Evolutionary conservation across 2,888 invertebrate species (phyloP).

Genomic region (Girardia tigrina): DNA sequence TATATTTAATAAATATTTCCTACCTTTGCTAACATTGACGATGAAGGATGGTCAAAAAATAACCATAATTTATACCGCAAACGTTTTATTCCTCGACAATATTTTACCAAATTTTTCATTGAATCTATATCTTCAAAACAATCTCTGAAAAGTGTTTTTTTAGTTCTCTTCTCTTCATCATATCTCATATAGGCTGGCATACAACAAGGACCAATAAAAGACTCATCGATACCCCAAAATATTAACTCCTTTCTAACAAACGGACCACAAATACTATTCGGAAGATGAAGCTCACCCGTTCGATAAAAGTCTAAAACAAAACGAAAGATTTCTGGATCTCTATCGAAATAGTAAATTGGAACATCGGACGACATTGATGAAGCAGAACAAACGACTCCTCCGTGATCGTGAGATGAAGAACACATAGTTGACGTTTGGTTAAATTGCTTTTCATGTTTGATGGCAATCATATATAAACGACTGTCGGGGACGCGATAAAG

Average conservation of each 20-base stretch:
- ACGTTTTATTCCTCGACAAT: constrained; percentile 34
- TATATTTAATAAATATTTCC: constrained; percentile 35
- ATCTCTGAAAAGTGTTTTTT: constrained; percentile 36
- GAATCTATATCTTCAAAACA: constrained; percentile 37
- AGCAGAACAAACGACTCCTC: background rate
- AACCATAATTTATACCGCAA: constrained; percentile 42
- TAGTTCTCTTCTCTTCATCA: constrained; percentile 36
- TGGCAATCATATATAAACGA: constrained; percentile 36
- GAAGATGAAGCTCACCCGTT: constrained; percentile 48
- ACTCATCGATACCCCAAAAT: constrained; percentile 46
- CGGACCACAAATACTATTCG: constrained; percentile 48
- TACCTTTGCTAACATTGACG: constrained; percentile 46
- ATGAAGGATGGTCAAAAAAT: constrained; percentile 46
- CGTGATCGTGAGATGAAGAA: constrained; percentile 3
- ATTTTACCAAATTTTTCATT: constrained; percentile 35
- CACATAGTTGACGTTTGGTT: background rate
- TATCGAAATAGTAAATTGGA: constrained; percentile 41
- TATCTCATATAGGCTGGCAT: constrained; percentile 43
- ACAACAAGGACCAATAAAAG: constrained; percentile 45
- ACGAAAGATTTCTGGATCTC: constrained; percentile 44
- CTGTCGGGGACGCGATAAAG: constrained; percentile 34
- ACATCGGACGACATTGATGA: background rate
- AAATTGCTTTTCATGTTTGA: constrained; percentile 6
- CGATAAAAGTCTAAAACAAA: constrained; percentile 44
- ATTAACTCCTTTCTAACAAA: constrained; percentile 47